Conservation (phyloP, 2,113 vertebrate genomes). For the Corydoras maculifer region DNA sequence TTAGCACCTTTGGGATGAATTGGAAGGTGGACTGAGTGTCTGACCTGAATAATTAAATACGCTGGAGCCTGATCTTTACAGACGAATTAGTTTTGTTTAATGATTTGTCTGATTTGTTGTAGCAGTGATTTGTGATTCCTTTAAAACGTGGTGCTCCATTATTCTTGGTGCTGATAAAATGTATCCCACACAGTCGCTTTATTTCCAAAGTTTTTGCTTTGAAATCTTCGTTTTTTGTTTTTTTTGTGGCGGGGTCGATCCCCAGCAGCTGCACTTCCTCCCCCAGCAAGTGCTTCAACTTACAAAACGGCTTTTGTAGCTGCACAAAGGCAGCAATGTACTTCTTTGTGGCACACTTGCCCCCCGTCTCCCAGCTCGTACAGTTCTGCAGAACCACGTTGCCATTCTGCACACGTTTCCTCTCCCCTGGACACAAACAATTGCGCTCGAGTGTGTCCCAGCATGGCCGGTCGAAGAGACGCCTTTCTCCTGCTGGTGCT, state of each 20-base stretch:
- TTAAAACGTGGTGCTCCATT: too few species aligned
- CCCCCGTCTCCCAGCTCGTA: slow-evolving; percentile 21
- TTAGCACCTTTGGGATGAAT: too few species aligned
- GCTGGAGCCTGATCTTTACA: too few species aligned
- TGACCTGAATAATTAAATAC: too few species aligned
- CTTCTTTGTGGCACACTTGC: slow-evolving; percentile 41
- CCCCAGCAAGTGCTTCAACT: slow-evolving; percentile 38
- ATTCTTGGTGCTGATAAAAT: neutral
- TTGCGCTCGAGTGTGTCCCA: slow-evolving; percentile 32
- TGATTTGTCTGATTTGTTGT: too few species aligned
- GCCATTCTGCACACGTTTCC: slow-evolving; percentile 42
- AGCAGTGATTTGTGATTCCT: too few species aligned
- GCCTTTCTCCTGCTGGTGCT: slow-evolving; percentile 27
- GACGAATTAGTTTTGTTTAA: too few species aligned
- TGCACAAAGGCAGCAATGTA: slow-evolving; percentile 47
- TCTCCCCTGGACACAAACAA: slow-evolving; percentile 22
- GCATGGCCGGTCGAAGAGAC: slow-evolving; percentile 26
- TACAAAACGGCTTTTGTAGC: slow-evolving; percentile 46
- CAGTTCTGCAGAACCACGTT: slow-evolving; percentile 25
- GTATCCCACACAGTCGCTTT: neutral
- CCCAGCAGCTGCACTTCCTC: slow-evolving; percentile 25
- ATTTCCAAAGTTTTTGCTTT: slow-evolving; percentile 11
- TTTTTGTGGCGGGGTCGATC: slow-evolving; percentile 6
- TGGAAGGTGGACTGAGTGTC: too few species aligned
- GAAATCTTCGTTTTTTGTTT: slow-evolving; percentile 6